These are phyloP conservation scores for Lepilemur ruficaudatus DNA, from an alignment of 2,797 vertebrate species.

Conservation along the genomic window DNA sequence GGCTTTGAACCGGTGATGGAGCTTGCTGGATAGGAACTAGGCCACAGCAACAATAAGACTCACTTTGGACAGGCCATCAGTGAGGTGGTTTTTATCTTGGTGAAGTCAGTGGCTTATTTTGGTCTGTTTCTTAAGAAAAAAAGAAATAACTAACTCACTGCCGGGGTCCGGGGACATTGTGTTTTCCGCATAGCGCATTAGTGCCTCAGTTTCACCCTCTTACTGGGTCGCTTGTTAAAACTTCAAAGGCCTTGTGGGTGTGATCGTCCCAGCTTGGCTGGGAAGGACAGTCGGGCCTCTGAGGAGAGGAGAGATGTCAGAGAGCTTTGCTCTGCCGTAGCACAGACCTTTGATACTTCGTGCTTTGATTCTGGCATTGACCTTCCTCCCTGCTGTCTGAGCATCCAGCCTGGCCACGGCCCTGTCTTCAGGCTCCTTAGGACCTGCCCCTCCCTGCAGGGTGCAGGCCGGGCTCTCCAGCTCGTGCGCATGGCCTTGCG, in stretches of 20 bases:
- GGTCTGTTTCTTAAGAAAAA: neutral
- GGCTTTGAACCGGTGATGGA: neutral
- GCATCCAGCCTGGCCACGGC: neutral
- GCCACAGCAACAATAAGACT: neutral
- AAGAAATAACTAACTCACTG: neutral
- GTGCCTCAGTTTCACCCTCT: neutral
- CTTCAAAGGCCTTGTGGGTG: neutral
- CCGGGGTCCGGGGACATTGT: neutral
- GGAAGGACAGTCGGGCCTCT: neutral
- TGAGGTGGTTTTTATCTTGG: neutral
- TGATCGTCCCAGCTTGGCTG: neutral
- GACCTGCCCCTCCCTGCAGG: neutral
- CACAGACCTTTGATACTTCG: neutral
- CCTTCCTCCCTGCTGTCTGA: neutral
- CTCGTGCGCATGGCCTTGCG: rapidly evolving
- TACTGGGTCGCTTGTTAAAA: neutral
- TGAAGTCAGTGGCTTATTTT: neutral
- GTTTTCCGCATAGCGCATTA: neutral
- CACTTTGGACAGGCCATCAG: neutral
- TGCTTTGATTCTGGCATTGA: neutral
- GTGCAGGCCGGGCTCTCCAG: neutral
- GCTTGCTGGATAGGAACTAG: neutral
- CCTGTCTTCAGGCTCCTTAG: neutral
- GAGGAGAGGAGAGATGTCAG: neutral
- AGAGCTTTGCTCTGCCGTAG: neutral